These are phyloP conservation scores for Pygocentrus nattereri DNA, from an alignment of 2,797 vertebrate genomes.

Conservation along the genomic window DNA sequence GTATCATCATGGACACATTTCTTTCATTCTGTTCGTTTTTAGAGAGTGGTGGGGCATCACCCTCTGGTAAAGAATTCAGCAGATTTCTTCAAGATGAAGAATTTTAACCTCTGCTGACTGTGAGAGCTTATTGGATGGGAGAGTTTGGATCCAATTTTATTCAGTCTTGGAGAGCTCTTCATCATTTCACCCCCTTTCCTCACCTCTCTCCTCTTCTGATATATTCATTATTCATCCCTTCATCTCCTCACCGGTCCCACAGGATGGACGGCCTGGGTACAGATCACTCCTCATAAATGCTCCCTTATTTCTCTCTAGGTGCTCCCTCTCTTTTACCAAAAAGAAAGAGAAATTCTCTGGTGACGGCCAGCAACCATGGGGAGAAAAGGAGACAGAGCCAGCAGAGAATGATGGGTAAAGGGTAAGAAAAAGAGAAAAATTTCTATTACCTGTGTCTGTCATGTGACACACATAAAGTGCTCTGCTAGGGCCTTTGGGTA, in stretches of 20 bases:
- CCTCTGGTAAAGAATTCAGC: neutral
- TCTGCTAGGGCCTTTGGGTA: conserved; percentile 15
- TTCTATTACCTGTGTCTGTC: conserved; percentile 47
- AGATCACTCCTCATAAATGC: conserved; percentile 71
- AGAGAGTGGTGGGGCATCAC: neutral
- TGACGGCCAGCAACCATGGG: conserved; percentile 34
- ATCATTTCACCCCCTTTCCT: conserved; percentile 49
- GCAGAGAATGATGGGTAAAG: conserved; percentile 28
- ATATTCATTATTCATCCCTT: conserved; percentile 73
- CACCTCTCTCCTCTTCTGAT: conserved; percentile 60
- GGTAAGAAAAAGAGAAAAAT: conserved; percentile 35
- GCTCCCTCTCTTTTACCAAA: conserved; percentile 50
- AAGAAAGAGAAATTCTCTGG: conserved; percentile 44
- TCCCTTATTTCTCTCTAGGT: conserved; percentile 66
- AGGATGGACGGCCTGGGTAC: conserved; percentile 64
- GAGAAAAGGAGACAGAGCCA: conserved; percentile 27
- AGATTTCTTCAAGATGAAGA: conserved; percentile 30
- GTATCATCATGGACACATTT: neutral
- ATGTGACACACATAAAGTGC: conserved; percentile 35
- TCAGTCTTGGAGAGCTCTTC: conserved; percentile 51
- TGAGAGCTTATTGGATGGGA: conserved; percentile 27
- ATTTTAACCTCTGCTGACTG: conserved; percentile 33
- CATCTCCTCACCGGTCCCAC: conserved; percentile 65
- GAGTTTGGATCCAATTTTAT: conserved; percentile 45
- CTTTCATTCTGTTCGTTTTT: neutral